Base-by-base conservation (phyloP, 2,113 vertebrate genomes). In the Sturnus vulgaris region DNA sequence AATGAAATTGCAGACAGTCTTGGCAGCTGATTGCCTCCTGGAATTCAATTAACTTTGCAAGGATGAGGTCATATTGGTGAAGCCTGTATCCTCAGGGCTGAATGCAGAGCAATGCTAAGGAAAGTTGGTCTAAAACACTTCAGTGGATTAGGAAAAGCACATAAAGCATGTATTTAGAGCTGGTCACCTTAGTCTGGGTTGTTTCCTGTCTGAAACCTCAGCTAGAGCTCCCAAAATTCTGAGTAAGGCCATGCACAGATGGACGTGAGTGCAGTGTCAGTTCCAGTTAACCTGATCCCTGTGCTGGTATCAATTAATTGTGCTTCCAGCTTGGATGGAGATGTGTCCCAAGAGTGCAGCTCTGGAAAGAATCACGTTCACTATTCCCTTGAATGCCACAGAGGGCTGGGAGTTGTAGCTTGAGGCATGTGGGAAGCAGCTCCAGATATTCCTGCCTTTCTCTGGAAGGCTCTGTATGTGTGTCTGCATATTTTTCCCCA, bases 1-100 rank as follows among this genome's bases (percentile, higher is more conserved):
- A 94, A 42, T 86, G 82, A 90, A 95, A 94, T 44, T 83, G 69
- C 79, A 95, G 90, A 40, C 70, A 56, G 37, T 68, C 80, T 75
- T 88, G 76, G 92, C 76, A 88, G 68, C 64, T 81, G 82, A 68
- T 94, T 93, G 66, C 56, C 65, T 91, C 52, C 64, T 86, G 72
- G 57, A 90, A 86, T 96, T 94, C 76, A 86, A 75, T 94, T 93
- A 86, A 65, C 86, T 84, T 66, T 12, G 7, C 61, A 65, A 84
- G 86, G 57, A 84, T 90, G 82, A 94, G 52, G 76, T 95, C 1
- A 5, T 71, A 5, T 12, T 93, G 55, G n/a, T 85, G 70, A 92
- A 93, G 39, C 18, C 66, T 94, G 22, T 83, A 21, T 81, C 80
- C 71, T 68, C 31, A 75, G 73, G 91, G 94, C 65, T 76, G 56